Evolutionary conservation across 2,113 vertebrate genomes (phyloP).

Genomic region (Serilophus lunatus): DNA sequence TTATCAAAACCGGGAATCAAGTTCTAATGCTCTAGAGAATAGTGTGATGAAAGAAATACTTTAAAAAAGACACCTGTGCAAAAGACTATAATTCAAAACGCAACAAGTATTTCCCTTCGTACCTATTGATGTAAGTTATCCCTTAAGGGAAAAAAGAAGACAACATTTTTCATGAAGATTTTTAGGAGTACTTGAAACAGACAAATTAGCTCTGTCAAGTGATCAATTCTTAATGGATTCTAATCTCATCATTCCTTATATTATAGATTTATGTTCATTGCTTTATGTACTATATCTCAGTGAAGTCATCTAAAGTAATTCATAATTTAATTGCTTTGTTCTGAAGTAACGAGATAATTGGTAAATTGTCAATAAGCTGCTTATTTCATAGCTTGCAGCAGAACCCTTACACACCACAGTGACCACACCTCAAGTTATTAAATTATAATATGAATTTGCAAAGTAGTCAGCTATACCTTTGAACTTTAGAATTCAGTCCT

Average conservation of each 20-base stretch:
- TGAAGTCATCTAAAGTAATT: background rate
- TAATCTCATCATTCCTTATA: background rate
- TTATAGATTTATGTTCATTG: background rate
- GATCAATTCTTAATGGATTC: background rate
- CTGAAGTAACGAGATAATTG: background rate
- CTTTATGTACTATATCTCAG: background rate
- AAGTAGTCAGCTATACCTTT: background rate
- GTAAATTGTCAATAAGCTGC: slow-evolving; percentile 1
- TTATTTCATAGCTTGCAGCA: background rate
- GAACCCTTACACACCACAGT: background rate
- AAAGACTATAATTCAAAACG: background rate
- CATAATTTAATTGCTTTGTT: background rate
- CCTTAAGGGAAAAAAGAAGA: background rate
- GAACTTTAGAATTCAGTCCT: background rate
- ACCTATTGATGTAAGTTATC: background rate
- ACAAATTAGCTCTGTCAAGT: background rate
- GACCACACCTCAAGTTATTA: background rate
- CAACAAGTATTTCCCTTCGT: background rate
- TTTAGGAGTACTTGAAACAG: background rate
- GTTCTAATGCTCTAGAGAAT: background rate
- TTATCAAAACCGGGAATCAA: background rate
- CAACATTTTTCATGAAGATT: background rate
- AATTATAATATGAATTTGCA: background rate
- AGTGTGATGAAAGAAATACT: background rate
- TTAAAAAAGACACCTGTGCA: background rate